Base-by-base conservation (phyloP, 2,888 invertebrate species). In the Rhimphoctona megacephalus region DNA sequence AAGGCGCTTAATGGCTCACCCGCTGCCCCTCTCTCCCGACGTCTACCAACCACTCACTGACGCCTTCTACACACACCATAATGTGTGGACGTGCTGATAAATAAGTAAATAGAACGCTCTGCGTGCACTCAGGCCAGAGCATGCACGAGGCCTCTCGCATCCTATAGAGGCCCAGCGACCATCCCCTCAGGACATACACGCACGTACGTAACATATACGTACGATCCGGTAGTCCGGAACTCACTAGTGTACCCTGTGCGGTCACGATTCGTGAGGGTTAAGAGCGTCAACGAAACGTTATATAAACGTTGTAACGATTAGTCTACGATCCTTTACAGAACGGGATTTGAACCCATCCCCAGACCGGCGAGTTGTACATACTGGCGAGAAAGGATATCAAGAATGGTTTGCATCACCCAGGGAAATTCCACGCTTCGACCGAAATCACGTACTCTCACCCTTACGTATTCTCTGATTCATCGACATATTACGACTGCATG, bases 1-100 rank as follows among this genome's bases (percentile, higher is more conserved):
- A 70, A 85, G 81, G 83, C 85, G 83, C 85, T 87, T 86, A 88
- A 88, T 86, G 84, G 85, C 72, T 77, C 69, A 72, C 77, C 70
- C n/a, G 36, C 54, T 33, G 25, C 46, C 19, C 36, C 46, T 33
- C 73, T 39, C 49, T 5, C 30, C n/a, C 67, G 30, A 22, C 39
- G 39, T 33, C 43, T 52, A n/a, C 43, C 61, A 14, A n/a, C n/a
- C 54, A 22, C 54, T 30, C 70, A n/a, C 74, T 22, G 46, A 61
- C 69, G 17, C 52, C 69, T 30, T 46, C 43, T 33, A 57, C 85
- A 66, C 72, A 39, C 64, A 52, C 83, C 52, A 30, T 76, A 76
- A 86, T 79, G 36, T 70, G 81, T 49, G 83, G 69, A 87, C 82
- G 85, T 84, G 82, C 84, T 80, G 80, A 87, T 85, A 88, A 88